Evolutionary conservation across 1,140 invertebrate genomes (phyloP), one percentile per base, ranked within the genome.

Genomic region (Psilanteris sp.): DNA sequence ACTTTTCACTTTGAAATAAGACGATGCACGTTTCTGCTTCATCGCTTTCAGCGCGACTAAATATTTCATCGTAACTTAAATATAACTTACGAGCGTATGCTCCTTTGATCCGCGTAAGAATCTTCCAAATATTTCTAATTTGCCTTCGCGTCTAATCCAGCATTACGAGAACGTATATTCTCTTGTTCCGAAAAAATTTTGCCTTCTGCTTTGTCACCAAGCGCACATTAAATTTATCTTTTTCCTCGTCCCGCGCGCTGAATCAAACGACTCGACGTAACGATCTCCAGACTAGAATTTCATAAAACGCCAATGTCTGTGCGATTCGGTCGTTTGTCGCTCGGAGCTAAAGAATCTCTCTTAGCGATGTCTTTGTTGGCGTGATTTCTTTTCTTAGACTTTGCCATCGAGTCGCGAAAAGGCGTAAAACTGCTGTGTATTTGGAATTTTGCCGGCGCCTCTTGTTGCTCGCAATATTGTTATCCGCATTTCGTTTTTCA

Each of bases 401-500:
- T 24, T 22, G 9, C 18, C 18, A 14, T 54, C 36, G 34, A 54
- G 27, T 54, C 14, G 43, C 44, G 39, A 50, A 27, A 41, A 48
- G 18, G 36, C 27, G 10, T 26, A 9, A 64, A 27, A 48, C 34
- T 50, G 13, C 50, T 34, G 34, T 41, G 31, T 9, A 39, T 54
- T 57, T 16, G 15, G 4, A 11, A 55, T 34, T 41, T 66, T 9
- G 14, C 31, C 31, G 10, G 13, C 10, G 1, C 14, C 6, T 32
- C 11, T 37, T 18, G 32, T 59, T 59, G 15, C 10, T 29, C 24
- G 15, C n/a, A 20, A 44, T 44, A 59, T 59, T 9, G 29, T 59
- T 59, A 44, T 46, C 9, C n/a, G 29, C 41, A 9, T 61, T 61
- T 61, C 55, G 9, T 36, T 11, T 70, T 68, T 75, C 64, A 55